Percentiles rank a stretch among this genome's conserved stretches.
Evolutionary conservation across 2,888 invertebrate genomes (phyloP).

Genomic region (Microctonus brassicae): DNA sequence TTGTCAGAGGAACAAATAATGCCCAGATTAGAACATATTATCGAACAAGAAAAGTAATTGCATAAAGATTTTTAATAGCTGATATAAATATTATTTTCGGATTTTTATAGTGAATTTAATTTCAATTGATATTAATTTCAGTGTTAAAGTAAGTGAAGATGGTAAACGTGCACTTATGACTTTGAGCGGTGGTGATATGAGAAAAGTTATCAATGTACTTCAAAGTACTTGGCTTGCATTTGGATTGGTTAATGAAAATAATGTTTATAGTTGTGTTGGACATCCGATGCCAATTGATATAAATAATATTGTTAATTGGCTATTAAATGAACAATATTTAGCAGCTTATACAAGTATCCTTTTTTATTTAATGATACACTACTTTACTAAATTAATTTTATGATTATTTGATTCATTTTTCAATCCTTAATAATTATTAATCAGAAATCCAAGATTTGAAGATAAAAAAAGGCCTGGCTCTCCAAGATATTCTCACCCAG

Average conservation of each 20-base stretch:
- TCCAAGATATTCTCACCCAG: constrained; percentile 94
- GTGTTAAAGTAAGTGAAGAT: constrained; percentile 83
- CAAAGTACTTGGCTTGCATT: constrained; percentile 97
- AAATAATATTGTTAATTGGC: constrained; percentile 87
- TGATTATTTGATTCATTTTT: neutral
- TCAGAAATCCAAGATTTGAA: constrained; percentile 87
- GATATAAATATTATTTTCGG: neutral
- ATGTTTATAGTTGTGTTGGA: constrained; percentile 96
- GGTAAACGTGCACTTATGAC: constrained; percentile 91
- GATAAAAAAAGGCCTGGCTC: constrained; percentile 89
- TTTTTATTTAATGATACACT: constrained; percentile 55
- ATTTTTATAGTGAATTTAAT: constrained; percentile 9
- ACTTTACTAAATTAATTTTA: neutral
- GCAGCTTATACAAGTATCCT: constrained; percentile 85
- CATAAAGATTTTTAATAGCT: neutral
- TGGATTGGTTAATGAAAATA: constrained; percentile 88
- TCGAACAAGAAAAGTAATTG: constrained; percentile 83
- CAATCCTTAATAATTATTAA: constrained; percentile 52
- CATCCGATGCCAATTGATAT: constrained; percentile 94
- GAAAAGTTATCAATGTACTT: constrained; percentile 94
- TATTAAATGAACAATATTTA: constrained; percentile 83
- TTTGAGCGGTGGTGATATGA: constrained; percentile 97
- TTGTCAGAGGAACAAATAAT: constrained; percentile 87
- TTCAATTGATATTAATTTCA: constrained; percentile 39
- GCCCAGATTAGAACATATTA: constrained; percentile 88